These are phyloP conservation scores for Tuberolachnus salignus DNA, from an alignment of 2,888 invertebrate genomes.

Conservation along the genomic window DNA sequence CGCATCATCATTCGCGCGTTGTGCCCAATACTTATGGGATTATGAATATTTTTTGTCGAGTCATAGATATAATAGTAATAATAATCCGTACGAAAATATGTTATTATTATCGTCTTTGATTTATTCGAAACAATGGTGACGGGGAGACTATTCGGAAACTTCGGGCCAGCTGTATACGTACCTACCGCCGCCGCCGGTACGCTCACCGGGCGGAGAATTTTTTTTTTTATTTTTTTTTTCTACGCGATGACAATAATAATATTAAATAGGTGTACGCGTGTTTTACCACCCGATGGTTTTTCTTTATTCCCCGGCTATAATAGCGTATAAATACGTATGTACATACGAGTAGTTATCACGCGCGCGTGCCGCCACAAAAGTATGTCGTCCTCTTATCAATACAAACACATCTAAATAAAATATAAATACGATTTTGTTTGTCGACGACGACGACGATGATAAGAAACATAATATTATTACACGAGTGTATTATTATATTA, in stretches of 20 bases:
- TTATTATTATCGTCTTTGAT: constrained; percentile 19
- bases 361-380: not conserved
- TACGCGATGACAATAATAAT: constrained; percentile 34
- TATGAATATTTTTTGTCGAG: constrained; percentile 15
- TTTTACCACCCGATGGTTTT: constrained; percentile 44
- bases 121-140: constrained; percentile 32
- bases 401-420: not conserved
- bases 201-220: not conserved
- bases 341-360: not conserved
- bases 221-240: not conserved
- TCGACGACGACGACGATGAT: not conserved
- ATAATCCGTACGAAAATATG: not conserved
- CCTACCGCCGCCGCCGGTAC: not conserved
- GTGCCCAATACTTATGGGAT: not conserved
- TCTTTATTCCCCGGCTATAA: constrained; percentile 17
- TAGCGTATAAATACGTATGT: not conserved
- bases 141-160: not conserved
- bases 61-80: not conserved
- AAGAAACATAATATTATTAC: not conserved
- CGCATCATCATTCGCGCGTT: not conserved
- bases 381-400: not conserved
- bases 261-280: not conserved
- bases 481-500: not conserved
- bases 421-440: not conserved
- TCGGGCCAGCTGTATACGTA: constrained; percentile 3